Conservation (phyloP, 2,113 vertebrate genomes). For the Bufo gargarizans region DNA sequence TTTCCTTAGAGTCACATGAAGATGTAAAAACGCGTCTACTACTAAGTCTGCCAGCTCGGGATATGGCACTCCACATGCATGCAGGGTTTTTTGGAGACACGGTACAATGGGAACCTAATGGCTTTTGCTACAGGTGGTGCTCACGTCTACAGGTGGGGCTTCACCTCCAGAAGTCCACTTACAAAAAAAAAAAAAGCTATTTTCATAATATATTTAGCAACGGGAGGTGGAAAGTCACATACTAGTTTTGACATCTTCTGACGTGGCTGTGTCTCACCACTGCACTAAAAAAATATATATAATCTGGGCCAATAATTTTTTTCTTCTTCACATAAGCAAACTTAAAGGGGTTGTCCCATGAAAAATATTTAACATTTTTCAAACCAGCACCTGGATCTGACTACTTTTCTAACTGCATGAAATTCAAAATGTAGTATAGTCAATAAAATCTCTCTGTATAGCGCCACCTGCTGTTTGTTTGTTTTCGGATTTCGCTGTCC, state of each 20-base stretch:
- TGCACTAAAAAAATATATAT: background rate
- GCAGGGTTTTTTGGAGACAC: background rate
- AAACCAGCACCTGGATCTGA: no score
- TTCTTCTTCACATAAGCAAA: no score
- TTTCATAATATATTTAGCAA: background rate
- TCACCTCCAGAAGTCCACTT: background rate
- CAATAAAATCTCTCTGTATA: no score
- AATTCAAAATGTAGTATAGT: no score
- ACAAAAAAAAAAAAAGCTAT: slow-evolving; percentile 10
- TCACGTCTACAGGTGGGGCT: background rate
- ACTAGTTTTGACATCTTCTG: background rate
- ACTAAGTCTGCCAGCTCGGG: background rate
- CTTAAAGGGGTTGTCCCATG: no score
- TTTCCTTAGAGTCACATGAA: background rate
- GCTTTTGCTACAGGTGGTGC: background rate
- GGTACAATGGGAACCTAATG: background rate
- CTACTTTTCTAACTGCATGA: no score
- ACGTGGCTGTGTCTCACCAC: background rate
- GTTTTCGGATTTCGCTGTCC: no score
- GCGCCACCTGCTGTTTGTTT: no score
- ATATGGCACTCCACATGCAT: slow-evolving; percentile 12
- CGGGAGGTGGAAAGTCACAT: background rate
- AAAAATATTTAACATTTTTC: no score
- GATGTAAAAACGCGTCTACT: slow-evolving; percentile 21
- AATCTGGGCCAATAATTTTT: no score